Percentiles rank a stretch among this genome's conserved stretches.
phyloP scores from a whole-genome alignment of 1,140 invertebrate genomes.

The Heliconius hermathena region DNA sequence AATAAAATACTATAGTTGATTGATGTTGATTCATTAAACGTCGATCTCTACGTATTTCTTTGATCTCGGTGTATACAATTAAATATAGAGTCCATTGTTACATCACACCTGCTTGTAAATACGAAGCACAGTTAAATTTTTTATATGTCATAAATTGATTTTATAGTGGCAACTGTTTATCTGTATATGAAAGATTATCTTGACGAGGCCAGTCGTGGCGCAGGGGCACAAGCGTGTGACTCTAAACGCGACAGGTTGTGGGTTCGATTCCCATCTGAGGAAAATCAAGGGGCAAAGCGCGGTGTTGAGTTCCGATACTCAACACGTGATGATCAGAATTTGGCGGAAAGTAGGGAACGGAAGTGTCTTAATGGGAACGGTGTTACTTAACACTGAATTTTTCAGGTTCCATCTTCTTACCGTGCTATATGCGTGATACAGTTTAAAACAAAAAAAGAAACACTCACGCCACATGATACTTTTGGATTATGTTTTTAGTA shows the following conservation, averaged over 20 bases:
- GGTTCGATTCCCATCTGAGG: too few relatives aligned
- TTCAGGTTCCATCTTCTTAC: too few relatives aligned
- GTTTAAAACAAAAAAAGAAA: too few relatives aligned
- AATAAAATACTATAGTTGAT: neutral
- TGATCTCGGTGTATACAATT: neutral
- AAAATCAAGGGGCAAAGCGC: neutral
- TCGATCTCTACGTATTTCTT: constrained; percentile 3
- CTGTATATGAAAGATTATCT: neutral
- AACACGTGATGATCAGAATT: neutral
- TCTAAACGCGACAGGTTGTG: neutral
- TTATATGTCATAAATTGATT: neutral
- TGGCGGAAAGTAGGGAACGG: neutral
- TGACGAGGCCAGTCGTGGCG: too few relatives aligned
- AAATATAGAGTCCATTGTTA: constrained; percentile 5
- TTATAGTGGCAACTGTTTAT: neutral
- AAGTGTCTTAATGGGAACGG: neutral
- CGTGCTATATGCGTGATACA: too few relatives aligned
- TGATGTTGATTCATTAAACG: neutral
- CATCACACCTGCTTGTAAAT: neutral
- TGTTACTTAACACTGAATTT: neutral
- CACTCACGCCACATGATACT: too few relatives aligned
- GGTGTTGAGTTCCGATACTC: neutral
- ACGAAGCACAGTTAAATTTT: neutral
- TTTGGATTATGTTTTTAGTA: neutral
- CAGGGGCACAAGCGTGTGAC: neutral